Base-by-base conservation (phyloP, 2,113 vertebrate species). In the Petromus typicus region DNA sequence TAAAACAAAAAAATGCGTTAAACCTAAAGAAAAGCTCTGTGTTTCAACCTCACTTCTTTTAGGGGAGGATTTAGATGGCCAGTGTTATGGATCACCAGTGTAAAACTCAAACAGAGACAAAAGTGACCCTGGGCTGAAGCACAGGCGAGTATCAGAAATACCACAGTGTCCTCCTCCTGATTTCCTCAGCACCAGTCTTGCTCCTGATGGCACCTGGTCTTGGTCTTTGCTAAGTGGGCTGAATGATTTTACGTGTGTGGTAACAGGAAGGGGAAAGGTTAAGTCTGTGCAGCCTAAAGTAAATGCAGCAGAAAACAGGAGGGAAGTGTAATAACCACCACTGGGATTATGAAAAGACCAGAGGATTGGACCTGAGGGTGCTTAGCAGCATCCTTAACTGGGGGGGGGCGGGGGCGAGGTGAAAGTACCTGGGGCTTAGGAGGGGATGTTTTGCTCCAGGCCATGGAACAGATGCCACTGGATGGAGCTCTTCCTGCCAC, bases 41-140 rank as follows among this genome's bases (percentile, higher is more conserved):
- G 51, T 96, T 82, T 95, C 73, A 85, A 40, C 51, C 48, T 87
- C 82, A 45, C 11, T 61, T 81, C 48, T 89, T 86, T 82, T 56
- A 48, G 54, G 20, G n/a, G 37, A 71, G 7, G 45, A 56, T 82
- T 86, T 76, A 85, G 73, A 69, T 69, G n/a, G 16, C 61, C 45
- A 13, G 54, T 40, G 6, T 59, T 14, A 81, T 1, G 1, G 64
- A 27, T 80, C 81, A 92, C 57, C 64, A 61, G 0, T 59, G 23
- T 86, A 90, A 81, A 95, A 54, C 18, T 54, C 67, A 37, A 22
- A n/a, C 61, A 80, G 61, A 51, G 59, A 59, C 30, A 78, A 20
- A 81, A 89, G 30, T 63, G 25, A 56, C 61, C 34, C 63, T 88
- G 37, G 22, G 20, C 32, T 48, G 12, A 43, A 45, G 25, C 73